These are phyloP conservation scores for Torymus texanus DNA, from an alignment of 2,888 invertebrate species.

Conservation along the genomic window DNA sequence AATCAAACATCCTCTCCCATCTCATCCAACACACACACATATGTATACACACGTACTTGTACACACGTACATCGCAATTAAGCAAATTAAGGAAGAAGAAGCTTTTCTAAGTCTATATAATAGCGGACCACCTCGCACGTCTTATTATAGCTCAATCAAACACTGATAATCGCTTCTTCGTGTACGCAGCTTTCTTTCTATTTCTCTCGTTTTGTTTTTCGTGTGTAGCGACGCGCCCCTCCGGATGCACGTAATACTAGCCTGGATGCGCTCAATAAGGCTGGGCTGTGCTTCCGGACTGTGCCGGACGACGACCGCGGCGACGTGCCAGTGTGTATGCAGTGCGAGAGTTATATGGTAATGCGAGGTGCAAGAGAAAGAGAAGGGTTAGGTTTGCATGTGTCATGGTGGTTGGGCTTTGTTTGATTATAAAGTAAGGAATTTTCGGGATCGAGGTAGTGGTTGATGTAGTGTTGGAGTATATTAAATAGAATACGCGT, in stretches of 20 bases:
- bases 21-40: background rate
- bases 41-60: no score
- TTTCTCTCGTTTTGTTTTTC: background rate
- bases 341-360: background rate
- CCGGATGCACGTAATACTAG: slow-evolving; percentile 60
- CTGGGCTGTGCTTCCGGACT: slow-evolving; percentile 58
- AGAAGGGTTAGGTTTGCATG: no score
- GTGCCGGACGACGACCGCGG: slow-evolving; percentile 43
- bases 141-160: slow-evolving; percentile 43
- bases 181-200: slow-evolving; percentile 15
- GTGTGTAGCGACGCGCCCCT: slow-evolving; percentile 48
- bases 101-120: no score
- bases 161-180: background rate
- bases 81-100: background rate
- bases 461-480: no score
- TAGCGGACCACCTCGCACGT: slow-evolving; percentile 11
- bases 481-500: no score
- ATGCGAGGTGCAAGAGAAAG: no score
- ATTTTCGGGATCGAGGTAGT: no score
- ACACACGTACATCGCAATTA: background rate
- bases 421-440: no score
- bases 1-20: background rate
- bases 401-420: no score
- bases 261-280: slow-evolving; percentile 61
- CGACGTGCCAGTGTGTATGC: background rate